A percentile compares a stretch with the other conserved stretches of the same genome.
Evolutionary conservation across 2,797 vertebrate genomes (phyloP).

Genomic region (Esox lucius): DNA sequence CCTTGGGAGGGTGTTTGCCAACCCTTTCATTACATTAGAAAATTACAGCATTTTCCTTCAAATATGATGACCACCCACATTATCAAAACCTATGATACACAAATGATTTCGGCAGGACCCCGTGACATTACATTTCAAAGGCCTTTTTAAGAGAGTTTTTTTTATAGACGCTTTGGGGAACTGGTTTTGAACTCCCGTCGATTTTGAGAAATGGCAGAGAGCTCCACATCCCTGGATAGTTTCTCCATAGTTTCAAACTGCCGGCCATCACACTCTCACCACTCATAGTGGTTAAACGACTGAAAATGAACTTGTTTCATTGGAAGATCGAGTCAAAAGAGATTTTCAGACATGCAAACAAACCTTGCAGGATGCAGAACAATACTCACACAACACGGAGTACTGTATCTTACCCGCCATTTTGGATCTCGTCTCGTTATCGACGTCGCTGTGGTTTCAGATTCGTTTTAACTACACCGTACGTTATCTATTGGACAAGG

Average conservation of each 20-base stretch:
- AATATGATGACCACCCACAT: slow-evolving; percentile 42
- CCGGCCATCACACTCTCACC: neutral
- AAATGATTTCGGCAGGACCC: slow-evolving; percentile 37
- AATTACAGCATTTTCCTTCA: slow-evolving; percentile 42
- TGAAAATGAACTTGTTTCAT: slow-evolving; percentile 28
- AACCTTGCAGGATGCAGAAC: slow-evolving; percentile 9
- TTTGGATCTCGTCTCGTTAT: slow-evolving; percentile 14
- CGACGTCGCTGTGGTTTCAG: slow-evolving; percentile 27
- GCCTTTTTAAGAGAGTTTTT: slow-evolving; percentile 22
- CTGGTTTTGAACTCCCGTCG: slow-evolving; percentile 29
- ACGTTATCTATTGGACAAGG: slow-evolving; percentile 11
- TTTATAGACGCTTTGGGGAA: neutral
- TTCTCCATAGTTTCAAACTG: slow-evolving; percentile 4
- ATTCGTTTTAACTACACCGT: slow-evolving; percentile 13
- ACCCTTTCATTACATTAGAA: slow-evolving; percentile 32
- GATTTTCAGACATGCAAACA: slow-evolving; percentile 46
- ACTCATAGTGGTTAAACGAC: slow-evolving; percentile 59
- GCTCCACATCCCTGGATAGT: slow-evolving; percentile 36
- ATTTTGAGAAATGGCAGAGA: slow-evolving; percentile 25
- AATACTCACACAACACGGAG: slow-evolving; percentile 18
- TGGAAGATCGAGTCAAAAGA: slow-evolving; percentile 26
- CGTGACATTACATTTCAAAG: slow-evolving; percentile 17
- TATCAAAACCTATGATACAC: slow-evolving; percentile 47
- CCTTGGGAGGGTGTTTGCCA: slow-evolving; percentile 19
- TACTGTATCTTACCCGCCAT: slow-evolving; percentile 4